Conservation (phyloP, 2,888 invertebrate species). For the Hoplodrina ambigua region DNA sequence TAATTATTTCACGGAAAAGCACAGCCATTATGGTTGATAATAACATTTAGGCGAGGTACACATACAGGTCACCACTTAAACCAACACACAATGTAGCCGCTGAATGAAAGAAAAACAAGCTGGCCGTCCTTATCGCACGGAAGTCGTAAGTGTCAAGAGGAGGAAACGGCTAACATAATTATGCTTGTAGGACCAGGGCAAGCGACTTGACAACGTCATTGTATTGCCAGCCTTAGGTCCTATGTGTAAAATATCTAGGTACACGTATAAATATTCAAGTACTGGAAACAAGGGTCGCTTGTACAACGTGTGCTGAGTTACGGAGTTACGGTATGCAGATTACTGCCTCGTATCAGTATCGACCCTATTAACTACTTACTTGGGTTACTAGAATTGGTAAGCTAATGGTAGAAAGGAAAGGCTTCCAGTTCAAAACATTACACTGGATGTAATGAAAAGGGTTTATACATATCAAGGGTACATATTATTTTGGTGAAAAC, state of each 20-base stretch:
- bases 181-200: constrained; percentile 54
- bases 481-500: too few relatives aligned
- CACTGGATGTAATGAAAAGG: too few relatives aligned
- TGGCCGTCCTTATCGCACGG: constrained; percentile 56
- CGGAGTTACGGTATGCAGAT: constrained; percentile 6
- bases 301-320: constrained; percentile 19
- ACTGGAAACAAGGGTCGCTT: constrained; percentile 18
- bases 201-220: constrained; percentile 51
- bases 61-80: constrained; percentile 61
- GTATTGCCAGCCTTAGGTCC: constrained; percentile 34
- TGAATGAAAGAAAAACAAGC: constrained; percentile 62
- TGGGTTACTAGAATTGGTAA: not conserved
- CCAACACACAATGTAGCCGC: constrained; percentile 49
- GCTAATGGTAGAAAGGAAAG: not conserved
- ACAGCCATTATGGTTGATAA: constrained; percentile 38
- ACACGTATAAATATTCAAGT: constrained; percentile 39
- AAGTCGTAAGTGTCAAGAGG: constrained; percentile 60
- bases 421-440: not conserved
- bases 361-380: not conserved
- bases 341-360: constrained; percentile 6
- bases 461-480: too few relatives aligned
- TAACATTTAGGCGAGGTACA: constrained; percentile 48
- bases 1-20: constrained; percentile 20
- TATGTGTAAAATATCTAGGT: constrained; percentile 35
- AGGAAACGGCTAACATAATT: constrained; percentile 64